A percentile compares a stretch with the other conserved stretches of the same genome.
These are phyloP conservation scores for Spea multiplicata DNA, from an alignment of 2,113 vertebrate species.

Conservation along the genomic window DNA sequence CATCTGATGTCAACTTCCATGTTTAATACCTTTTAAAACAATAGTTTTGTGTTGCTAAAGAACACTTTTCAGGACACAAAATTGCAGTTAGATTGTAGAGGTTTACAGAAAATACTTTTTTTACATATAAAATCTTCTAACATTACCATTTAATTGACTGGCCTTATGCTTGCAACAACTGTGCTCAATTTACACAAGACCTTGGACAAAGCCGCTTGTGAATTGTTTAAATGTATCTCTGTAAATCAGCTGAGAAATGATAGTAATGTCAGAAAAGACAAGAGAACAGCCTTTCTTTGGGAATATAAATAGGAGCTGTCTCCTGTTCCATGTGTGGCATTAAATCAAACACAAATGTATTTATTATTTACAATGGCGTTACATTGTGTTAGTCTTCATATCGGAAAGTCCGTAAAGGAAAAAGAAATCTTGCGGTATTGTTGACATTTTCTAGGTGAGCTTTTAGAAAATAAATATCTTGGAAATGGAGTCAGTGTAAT, in stretches of 20 bases:
- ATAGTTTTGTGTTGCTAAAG: no score
- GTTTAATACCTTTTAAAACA: no score
- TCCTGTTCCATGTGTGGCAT: not conserved
- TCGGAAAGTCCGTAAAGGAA: conserved; percentile 14
- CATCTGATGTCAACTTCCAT: no score
- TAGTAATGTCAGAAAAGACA: conserved; percentile 20
- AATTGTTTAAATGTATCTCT: conserved; percentile 5
- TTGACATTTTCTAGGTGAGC: not conserved
- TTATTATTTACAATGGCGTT: conserved; percentile 31
- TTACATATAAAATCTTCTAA: not conserved
- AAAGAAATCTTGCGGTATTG: not conserved
- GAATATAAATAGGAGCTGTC: conserved; percentile 33
- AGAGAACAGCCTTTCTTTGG: conserved; percentile 12
- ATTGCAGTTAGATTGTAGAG: no score
- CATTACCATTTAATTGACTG: conserved; percentile 6
- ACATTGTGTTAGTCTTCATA: not conserved
- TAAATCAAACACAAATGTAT: conserved; percentile 30
- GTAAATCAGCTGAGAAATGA: not conserved
- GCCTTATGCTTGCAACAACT: not conserved
- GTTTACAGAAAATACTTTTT: no score
- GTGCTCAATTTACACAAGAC: not conserved
- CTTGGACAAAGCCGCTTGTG: not conserved
- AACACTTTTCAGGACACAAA: no score
- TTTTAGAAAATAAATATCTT: no score
- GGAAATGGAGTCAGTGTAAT: no score